These are phyloP conservation scores for Crenichthys baileyi DNA, from an alignment of 2,797 vertebrate genomes.

Conservation along the genomic window DNA sequence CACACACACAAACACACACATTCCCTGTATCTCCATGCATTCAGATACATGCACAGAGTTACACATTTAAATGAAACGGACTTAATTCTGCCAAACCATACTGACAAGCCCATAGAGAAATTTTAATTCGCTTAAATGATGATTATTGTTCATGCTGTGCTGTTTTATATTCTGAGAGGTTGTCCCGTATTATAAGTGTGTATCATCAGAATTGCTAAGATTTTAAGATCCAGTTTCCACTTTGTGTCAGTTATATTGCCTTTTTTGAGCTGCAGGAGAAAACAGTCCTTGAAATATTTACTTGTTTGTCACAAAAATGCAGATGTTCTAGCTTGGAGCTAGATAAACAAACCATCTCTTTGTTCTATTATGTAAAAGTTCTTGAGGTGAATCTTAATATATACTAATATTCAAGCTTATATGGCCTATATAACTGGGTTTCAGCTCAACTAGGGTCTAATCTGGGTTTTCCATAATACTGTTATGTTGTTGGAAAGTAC, in stretches of 20 bases:
- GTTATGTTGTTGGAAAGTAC: not conserved
- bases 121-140: conserved; percentile 23
- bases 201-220: too few relatives aligned
- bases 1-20: conserved; percentile 36
- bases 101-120: conserved; percentile 27
- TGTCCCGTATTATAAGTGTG: not conserved
- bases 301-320: not conserved
- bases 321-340: not conserved
- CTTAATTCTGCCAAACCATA: conserved; percentile 25
- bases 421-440: not conserved
- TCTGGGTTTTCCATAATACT: not conserved
- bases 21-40: conserved; percentile 7
- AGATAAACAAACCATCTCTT: not conserved
- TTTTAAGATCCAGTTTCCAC: too few relatives aligned
- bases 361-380: not conserved
- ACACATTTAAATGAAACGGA: conserved; percentile 31
- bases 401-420: not conserved
- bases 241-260: not conserved
- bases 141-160: conserved; percentile 41
- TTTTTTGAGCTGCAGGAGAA: not conserved
- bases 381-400: not conserved
- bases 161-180: conserved; percentile 39
- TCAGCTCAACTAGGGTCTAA: not conserved
- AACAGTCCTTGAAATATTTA: conserved; percentile 1
- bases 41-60: conserved; percentile 23